Base-by-base conservation (phyloP, 2,888 invertebrate species). In the Monoplex corrugatus region DNA sequence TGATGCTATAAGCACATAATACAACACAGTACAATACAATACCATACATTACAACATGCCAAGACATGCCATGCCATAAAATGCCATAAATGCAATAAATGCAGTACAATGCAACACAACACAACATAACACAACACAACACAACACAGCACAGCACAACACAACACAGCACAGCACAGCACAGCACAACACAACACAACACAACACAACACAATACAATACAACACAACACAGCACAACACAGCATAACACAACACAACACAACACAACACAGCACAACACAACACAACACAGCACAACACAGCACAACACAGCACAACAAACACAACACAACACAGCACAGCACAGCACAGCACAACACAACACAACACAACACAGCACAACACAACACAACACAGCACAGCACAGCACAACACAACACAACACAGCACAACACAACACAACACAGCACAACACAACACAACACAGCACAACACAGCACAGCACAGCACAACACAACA, bases 361-460 rank as follows among this genome's bases (percentile, higher is more conserved):
- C 28, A 83, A n/a, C 82, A 83, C 32, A 32, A 44, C 82, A 45
- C 13, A 45, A n/a, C 45, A 45, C 5, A 83, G 32, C 45, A 83
- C 32, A 83, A 32, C 82, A 45, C 32, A 83, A 44, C 82, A 44
- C 8, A 83, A n/a, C 82, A n/a, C n/a, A 45, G 45, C 82, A 32
- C 32, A 83, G 16, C 82, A 32, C n/a, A 45, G 32, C 82, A 45
- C 13, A 45, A 2, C 82, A 83, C 2, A 83, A n/a, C 32, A 83
- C 13, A 32, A 8, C 44, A 83, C 13, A 32, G 32, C 32, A 83
- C 13, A 32, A 28, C 44, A 83, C 13, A 45, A 5, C 82, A 45
- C 5, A 32, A n/a, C 82, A 83, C 0, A 5, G 32, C 40, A 80
- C 43, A 40, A 10, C 80, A 80, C 23, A 80, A 1, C 80, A 80